Evolutionary conservation across 2,113 vertebrate species (phyloP), one percentile per base, ranked within the genome.

Genomic region (Tragelaphus strepsiceros): DNA sequence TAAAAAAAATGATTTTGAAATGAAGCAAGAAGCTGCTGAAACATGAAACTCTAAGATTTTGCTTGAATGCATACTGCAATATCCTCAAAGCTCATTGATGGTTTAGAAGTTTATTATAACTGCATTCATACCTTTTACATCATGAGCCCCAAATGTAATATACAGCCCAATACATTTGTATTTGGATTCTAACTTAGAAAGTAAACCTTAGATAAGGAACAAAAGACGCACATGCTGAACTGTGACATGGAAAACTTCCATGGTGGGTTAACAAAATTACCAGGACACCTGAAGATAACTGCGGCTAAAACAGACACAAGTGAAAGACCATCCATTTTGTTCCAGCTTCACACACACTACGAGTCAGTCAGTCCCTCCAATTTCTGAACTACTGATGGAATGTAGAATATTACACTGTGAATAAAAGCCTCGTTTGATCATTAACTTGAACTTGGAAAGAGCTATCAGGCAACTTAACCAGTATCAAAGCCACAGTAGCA

Each of bases 1-100:
- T 28, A 35, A 90, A 91, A 89, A 91, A 82, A 71, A 30, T 24
- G 32, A 86, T 67, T 96, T 91, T 80, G 49, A 97, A 96, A 59
- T 82, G 49, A 97, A 97, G 11, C 32, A 97, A 95, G 89, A 85
- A 67, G 13, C 43, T 94, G 9, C 28, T 43, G 6, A 7, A 53
- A 53, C 9, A 46, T 6, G 32, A 85, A 92, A 22, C 26, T 51
- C 81, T 93, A 62, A 94, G 58, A 78, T 62, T 95, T 49, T 62
- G 9, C 71, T 67, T 78, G 59, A 59, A n/a, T 81, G 19, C 74
- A 43, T 71, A 77, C 7, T 30, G 13, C 24, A 58, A 43, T 59
- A n/a, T 6, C 22, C 30, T 78, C 14, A 62, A 46, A 80, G 43
- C 9, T 56, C 85, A 80, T 1, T n/a, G 58, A 87, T 56, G 78